Conservation (phyloP, 2,888 invertebrate species). For the Celastrina argiolus region DNA sequence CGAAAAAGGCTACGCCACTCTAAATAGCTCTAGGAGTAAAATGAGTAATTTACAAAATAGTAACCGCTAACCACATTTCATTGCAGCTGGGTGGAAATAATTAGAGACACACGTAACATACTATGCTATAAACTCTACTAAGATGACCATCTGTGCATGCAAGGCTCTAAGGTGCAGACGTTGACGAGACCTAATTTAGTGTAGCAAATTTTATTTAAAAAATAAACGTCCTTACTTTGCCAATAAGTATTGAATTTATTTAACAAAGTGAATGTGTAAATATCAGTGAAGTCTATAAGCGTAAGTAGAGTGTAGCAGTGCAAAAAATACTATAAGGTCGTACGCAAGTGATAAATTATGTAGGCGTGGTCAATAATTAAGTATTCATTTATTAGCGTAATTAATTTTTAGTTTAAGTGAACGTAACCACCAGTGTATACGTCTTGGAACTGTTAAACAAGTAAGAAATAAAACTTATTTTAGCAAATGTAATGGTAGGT, state of each 20-base stretch:
- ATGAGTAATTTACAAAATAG: neutral
- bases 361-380: neutral
- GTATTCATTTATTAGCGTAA: conserved; percentile 13
- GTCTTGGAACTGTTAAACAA: neutral
- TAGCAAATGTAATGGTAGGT: no score
- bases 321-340: neutral
- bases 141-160: neutral
- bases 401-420: conserved; percentile 14
- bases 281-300: neutral
- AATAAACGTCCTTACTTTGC: no score
- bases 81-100: conserved; percentile 4
- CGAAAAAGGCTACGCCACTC: no score
- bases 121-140: neutral
- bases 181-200: neutral
- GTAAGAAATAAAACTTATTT: neutral
- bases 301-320: conserved; percentile 12
- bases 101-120: neutral
- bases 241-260: no score
- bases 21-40: no score
- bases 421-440: neutral
- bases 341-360: neutral
- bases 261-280: neutral
- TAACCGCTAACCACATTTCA: conserved; percentile 11
- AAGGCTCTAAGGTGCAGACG: neutral
- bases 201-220: neutral